Base-by-base conservation (phyloP, 2,797 vertebrate genomes). In the Pangasius mekongensis region DNA sequence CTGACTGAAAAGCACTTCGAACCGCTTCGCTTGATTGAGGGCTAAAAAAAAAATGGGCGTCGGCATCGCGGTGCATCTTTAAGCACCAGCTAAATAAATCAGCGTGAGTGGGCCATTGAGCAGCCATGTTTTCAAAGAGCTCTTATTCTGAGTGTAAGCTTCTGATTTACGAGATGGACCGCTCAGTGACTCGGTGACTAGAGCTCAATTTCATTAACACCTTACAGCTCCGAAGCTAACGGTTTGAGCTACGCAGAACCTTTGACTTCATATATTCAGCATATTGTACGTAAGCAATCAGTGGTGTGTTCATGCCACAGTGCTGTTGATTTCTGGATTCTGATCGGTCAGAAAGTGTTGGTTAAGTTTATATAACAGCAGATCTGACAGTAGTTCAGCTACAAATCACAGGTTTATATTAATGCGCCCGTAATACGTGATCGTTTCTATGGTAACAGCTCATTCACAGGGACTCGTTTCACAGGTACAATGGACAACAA, bases 11-110 rank as follows among this genome's bases (percentile, higher is more conserved):
- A 90, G 80, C 49, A 84, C 64, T 81, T 87, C 24, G 56, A 87
- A 88, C 80, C n/a, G 73, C 78, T 90, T 88, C 33, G 83, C 83
- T 80, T 83, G 73, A 39, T 76, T 88, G 90, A 92, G 66, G 49
- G 80, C 76, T 89, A 80, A 81, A 82, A 81, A 91, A 49, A 86
- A 92, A 78, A 66, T 10, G 36, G 54, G 58, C 16, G 36, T 77
- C 9, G 39, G n/a, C 66, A 47, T 78, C 6, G 4, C 10, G 3
- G 73, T 64, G 52, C 54, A 30, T 62, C 69, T 74, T 76, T 60
- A 76, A 74, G 58, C 69, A n/a, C 54, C 0, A 54, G 1, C 33
- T 4, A 86, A 86, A 86, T 74, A 86, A 76, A 86, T 86, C 36
- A 84, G 62, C 18, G 9, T 6, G 82, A 84, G 82, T 33, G 82